These are phyloP conservation scores for Cylloceria caligata DNA, from an alignment of 2,888 invertebrate genomes.

Conservation along the genomic window DNA sequence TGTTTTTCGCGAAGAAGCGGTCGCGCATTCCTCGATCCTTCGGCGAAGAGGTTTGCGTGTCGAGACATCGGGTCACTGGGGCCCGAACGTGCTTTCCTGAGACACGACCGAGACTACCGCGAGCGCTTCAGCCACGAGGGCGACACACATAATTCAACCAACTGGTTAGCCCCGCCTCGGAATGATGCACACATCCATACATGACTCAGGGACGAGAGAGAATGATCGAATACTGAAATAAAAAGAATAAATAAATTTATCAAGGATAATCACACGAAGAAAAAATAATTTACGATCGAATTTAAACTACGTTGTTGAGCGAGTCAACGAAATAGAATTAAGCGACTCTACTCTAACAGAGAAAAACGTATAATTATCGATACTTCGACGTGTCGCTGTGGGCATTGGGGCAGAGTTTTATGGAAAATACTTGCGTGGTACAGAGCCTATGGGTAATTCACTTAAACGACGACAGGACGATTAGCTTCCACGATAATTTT, in stretches of 20 bases:
- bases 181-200: slow-evolving; percentile 32
- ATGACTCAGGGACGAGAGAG: neutral
- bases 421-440: slow-evolving; percentile 40
- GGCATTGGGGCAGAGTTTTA: neutral
- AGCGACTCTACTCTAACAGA: neutral
- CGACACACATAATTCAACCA: slow-evolving; percentile 61
- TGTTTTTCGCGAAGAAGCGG: slow-evolving; percentile 46
- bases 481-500: slow-evolving; percentile 55
- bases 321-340: neutral
- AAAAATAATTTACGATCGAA: neutral
- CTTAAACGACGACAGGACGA: slow-evolving; percentile 25
- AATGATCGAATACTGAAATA: neutral
- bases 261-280: neutral
- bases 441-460: neutral
- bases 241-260: slow-evolving; percentile 17
- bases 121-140: slow-evolving; percentile 30
- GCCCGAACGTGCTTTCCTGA: slow-evolving; percentile 60
- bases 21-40: slow-evolving; percentile 64
- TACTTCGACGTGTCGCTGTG: neutral
- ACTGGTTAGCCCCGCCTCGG: slow-evolving; percentile 46
- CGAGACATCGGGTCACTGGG: slow-evolving; percentile 69
- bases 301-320: neutral
- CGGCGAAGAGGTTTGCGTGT: slow-evolving; percentile 53
- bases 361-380: neutral
- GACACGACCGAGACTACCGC: slow-evolving; percentile 37